Conservation (phyloP, 1,140 invertebrate species). For the Brachionus rubens region DNA sequence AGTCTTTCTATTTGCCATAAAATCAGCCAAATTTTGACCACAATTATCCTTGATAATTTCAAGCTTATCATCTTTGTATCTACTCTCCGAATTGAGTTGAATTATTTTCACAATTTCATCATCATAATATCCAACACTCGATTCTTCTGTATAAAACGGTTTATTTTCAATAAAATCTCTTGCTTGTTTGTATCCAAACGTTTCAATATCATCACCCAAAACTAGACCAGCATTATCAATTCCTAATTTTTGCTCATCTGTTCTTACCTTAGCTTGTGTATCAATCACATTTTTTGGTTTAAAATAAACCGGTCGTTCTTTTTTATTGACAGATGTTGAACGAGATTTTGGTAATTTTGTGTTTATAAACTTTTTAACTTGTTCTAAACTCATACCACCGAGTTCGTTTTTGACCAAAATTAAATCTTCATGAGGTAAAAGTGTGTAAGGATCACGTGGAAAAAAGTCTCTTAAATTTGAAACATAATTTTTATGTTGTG, state of each 20-base stretch:
- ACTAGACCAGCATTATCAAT: slow-evolving; percentile 4
- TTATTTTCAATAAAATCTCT: slow-evolving; percentile 12
- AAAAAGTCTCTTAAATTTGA: slow-evolving; percentile 54
- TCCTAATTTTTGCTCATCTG: not conserved
- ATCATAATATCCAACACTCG: not conserved
- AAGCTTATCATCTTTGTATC: slow-evolving; percentile 13
- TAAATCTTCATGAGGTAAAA: slow-evolving; percentile 52
- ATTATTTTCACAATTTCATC: not conserved
- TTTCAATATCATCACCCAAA: slow-evolving; percentile 2
- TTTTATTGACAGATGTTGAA: slow-evolving; percentile 50
- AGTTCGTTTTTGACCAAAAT: slow-evolving; percentile 53
- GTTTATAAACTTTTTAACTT: slow-evolving; percentile 48
- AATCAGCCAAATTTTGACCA: not conserved
- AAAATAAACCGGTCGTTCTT: slow-evolving; percentile 54
- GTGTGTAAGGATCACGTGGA: slow-evolving; percentile 56
- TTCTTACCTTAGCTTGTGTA: not conserved
- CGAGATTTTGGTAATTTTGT: slow-evolving; percentile 50
- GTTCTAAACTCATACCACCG: slow-evolving; percentile 48
- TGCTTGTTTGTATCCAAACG: slow-evolving; percentile 33
- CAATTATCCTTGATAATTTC: not conserved
- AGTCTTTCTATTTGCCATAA: slow-evolving; percentile 17
- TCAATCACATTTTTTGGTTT: slow-evolving; percentile 54
- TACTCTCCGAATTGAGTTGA: not conserved
- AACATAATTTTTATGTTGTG: slow-evolving; percentile 51
- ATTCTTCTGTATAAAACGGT: not conserved